Percentiles rank a stretch among this genome's conserved stretches.
Conservation (phyloP, 1,140 invertebrate species). For the Anagrus nilaparvatae region DNA sequence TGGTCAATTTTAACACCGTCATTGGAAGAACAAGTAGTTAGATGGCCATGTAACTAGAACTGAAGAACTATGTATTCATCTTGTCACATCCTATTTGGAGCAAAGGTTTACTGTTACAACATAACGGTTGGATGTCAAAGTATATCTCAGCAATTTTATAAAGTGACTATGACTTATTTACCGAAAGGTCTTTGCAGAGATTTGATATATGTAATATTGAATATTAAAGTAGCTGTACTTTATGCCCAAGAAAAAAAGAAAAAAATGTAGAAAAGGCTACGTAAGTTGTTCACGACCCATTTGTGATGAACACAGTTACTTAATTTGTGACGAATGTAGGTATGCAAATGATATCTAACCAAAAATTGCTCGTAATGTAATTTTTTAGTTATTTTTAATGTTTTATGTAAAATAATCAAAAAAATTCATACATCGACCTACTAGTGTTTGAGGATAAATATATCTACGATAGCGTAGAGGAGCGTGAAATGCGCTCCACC, state of each 20-base stretch:
- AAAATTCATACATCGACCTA: no score
- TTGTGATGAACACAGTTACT: conserved; percentile 13
- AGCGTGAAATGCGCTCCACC: no score
- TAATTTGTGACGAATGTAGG: conserved; percentile 10
- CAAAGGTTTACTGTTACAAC: neutral
- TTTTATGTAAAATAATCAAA: no score
- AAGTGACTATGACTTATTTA: neutral
- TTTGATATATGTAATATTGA: neutral
- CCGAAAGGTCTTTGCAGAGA: neutral
- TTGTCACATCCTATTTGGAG: conserved; percentile 5
- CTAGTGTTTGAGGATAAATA: no score
- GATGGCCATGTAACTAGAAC: conserved; percentile 30
- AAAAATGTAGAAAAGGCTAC: conserved; percentile 6
- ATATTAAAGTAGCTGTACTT: conserved; percentile 3
- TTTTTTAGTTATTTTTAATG: no score
- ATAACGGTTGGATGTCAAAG: conserved; percentile 1
- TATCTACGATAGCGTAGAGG: no score
- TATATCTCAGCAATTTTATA: conserved; percentile 9
- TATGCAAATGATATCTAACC: no score
- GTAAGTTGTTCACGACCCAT: conserved; percentile 2
- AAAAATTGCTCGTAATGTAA: no score
- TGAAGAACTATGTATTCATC: conserved; percentile 4
- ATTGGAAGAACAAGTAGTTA: conserved; percentile 23
- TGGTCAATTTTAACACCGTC: conserved; percentile 27
- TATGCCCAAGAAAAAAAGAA: conserved; percentile 8